phyloP scores from a whole-genome alignment of 2,113 vertebrate genomes.

The Butorides virescens region DNA sequence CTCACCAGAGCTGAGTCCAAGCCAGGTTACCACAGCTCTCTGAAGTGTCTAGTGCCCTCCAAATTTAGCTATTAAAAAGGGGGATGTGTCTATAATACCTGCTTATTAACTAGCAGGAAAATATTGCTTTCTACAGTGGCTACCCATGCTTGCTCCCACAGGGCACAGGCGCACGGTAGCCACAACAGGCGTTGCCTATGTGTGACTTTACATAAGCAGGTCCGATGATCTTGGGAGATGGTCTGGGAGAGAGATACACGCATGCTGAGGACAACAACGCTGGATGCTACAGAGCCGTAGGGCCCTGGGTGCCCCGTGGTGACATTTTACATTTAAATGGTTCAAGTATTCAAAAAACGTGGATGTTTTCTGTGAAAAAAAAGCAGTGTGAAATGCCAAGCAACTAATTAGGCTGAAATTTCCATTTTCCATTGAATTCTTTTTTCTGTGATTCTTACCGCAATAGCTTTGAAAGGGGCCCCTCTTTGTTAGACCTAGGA shows the following conservation, averaged over 20 bases:
- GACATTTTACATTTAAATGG: background rate
- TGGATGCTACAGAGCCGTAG: background rate
- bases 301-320: accelerated
- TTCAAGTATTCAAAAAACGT: background rate
- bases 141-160: background rate
- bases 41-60: background rate
- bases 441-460: background rate
- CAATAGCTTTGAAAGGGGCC: background rate
- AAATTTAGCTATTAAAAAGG: background rate
- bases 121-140: accelerated
- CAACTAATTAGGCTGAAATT: background rate
- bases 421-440: background rate
- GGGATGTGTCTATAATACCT: background rate
- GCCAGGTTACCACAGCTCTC: background rate
- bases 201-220: background rate
- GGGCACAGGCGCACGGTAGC: background rate
- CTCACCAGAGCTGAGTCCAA: too few relatives aligned
- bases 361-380: background rate
- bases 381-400: background rate
- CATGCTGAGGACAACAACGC: background rate
- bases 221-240: background rate
- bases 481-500: background rate
- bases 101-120: background rate
- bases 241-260: background rate
- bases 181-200: background rate